Percentiles rank a stretch among this genome's conserved stretches.
phyloP scores from a whole-genome alignment of 2,888 invertebrate species.

The Neria commutata region DNA sequence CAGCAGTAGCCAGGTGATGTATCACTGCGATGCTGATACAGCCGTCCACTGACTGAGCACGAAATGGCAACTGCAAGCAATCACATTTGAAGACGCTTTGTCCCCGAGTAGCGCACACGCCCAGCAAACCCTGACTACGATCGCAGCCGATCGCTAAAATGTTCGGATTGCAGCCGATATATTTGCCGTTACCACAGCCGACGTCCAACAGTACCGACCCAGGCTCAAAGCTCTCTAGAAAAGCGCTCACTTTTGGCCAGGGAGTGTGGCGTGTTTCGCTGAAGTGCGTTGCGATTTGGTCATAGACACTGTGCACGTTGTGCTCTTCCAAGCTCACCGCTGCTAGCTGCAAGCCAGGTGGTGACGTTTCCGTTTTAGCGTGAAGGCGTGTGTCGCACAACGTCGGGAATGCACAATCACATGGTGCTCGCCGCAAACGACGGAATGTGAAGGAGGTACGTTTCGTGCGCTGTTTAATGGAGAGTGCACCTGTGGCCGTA shows the following conservation, averaged over 20 bases:
- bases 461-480: conserved; percentile 64
- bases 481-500: conserved; percentile 64
- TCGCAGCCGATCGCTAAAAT: conserved; percentile 77
- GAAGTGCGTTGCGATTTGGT: conserved; percentile 93
- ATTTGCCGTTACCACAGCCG: conserved; percentile 99
- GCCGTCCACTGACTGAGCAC: conserved; percentile 74
- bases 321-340: conserved; percentile 73
- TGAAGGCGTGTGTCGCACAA: conserved; percentile 70
- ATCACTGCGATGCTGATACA: conserved; percentile 94
- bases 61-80: conserved; percentile 75
- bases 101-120: conserved; percentile 68
- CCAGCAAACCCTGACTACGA: conserved; percentile 72
- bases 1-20: conserved; percentile 89
- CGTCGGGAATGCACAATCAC: conserved; percentile 69
- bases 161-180: conserved; percentile 66
- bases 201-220: conserved; percentile 85
- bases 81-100: conserved; percentile 79
- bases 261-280: conserved; percentile 91
- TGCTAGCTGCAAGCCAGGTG: conserved; percentile 51
- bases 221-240: conserved; percentile 70
- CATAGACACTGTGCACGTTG: conserved; percentile 89
- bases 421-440: conserved; percentile 66
- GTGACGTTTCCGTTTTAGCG: conserved; percentile 3
- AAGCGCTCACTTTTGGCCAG: conserved; percentile 90
- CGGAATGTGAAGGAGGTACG: conserved; percentile 90